Evolutionary conservation across 2,113 vertebrate species (phyloP), one percentile per base, ranked within the genome.

Genomic region (Poicephalus gulielmi): DNA sequence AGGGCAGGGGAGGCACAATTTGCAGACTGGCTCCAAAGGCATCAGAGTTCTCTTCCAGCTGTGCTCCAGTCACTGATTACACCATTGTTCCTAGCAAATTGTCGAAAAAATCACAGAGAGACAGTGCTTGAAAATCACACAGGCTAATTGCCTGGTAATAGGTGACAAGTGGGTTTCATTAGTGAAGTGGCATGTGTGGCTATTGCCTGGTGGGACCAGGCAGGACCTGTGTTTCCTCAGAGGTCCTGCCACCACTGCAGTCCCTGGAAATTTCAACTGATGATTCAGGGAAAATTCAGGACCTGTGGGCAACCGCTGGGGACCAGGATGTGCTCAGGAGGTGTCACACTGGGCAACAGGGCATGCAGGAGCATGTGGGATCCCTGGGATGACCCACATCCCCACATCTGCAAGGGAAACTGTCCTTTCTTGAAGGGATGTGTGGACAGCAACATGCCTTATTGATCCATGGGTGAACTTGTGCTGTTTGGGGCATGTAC

Each of bases 401-500:
- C 12, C 11, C 11, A 2, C 22, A 3, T 30, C 18, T 8, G 35
- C 1, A 1, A 59, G 37, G 37, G 18, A 47, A 47, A 53, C 27
- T 15, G 66, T n/a, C 8, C 35, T 5, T 0, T 14, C 75, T 46
- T 25, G 55, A 66, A 92, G n/a, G 18, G 25, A 13, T 66, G 17
- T 74, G 82, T 28, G 71, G 59, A 30, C 10, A 30, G 6, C 37
- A 64, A 19, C 1, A 2, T 43, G 23, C 27, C 43, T 6, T 14
- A n/a, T 13, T 2, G 6, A 39, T 19, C 18, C 28, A 6, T 18
- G 59, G 18, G 28, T 17, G 28, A 52, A 39, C 33, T 9, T 0
- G 0, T 0, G 6, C 33, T 4, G 0, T 25, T 59, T 0, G 1
- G 9, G 33, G 33, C 20, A 59, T 23, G 33, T n/a, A 59, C 59